phyloP scores from a whole-genome alignment of 2,113 vertebrate genomes.

The Perccottus glenii region DNA sequence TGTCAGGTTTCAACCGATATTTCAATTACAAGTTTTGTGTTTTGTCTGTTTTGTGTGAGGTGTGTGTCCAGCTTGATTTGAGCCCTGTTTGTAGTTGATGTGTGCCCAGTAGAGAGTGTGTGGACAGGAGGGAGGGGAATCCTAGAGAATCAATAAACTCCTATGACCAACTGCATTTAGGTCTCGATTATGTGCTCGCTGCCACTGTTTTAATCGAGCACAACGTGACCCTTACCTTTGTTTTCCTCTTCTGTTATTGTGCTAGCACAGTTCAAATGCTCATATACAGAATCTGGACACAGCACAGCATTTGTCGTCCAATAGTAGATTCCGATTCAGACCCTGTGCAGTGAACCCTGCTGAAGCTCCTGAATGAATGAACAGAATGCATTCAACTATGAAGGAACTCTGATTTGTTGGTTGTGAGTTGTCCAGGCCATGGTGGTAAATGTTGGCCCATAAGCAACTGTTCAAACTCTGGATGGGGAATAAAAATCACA shows the following conservation, averaged over 20 bases:
- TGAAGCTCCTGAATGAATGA: too few relatives aligned
- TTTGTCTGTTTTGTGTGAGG: too few relatives aligned
- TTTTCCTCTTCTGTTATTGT: background rate
- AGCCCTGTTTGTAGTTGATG: slow-evolving; percentile 1
- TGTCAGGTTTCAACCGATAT: background rate
- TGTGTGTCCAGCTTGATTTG: too few relatives aligned
- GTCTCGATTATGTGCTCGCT: slow-evolving; percentile 8
- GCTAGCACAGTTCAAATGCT: slow-evolving; percentile 46
- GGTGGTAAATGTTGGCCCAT: too few relatives aligned
- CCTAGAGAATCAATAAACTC: slow-evolving; percentile 31
- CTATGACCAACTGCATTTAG: slow-evolving; percentile 29
- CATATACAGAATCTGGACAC: slow-evolving; percentile 50
- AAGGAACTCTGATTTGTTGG: too few relatives aligned
- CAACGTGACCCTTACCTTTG: slow-evolving; percentile 13
- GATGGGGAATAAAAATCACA: too few relatives aligned
- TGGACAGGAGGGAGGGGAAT: slow-evolving; percentile 19
- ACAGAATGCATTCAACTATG: too few relatives aligned
- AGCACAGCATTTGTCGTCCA: slow-evolving; percentile 54
- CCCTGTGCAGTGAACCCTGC: slow-evolving; percentile 18
- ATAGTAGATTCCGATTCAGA: slow-evolving; percentile 47
- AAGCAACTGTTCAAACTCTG: too few relatives aligned
- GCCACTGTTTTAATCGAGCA: slow-evolving; percentile 21
- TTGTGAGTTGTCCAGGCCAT: too few relatives aligned
- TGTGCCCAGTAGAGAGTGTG: slow-evolving; percentile 16
- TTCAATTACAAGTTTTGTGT: too few relatives aligned